A percentile compares a stretch with the other conserved stretches of the same genome.
phyloP scores from a whole-genome alignment of 2,113 vertebrate genomes.

The Penelope pileata region DNA sequence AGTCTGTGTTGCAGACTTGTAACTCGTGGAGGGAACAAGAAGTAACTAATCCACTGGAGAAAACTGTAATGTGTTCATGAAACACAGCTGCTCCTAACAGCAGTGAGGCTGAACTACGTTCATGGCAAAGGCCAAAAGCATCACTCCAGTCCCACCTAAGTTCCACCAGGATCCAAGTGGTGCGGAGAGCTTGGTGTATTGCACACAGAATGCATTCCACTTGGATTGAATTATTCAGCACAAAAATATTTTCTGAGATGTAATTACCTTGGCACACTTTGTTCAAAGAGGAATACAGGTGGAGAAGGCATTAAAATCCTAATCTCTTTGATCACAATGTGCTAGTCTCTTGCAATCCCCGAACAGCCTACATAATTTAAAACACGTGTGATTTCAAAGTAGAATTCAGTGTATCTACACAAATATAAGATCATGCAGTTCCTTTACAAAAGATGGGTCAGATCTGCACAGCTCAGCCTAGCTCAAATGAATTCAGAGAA shows the following conservation, averaged over 20 bases:
- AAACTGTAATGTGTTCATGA: rapidly evolving
- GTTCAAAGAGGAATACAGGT: background rate
- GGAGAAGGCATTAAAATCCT: background rate
- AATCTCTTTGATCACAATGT: background rate
- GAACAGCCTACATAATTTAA: background rate
- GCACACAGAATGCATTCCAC: background rate
- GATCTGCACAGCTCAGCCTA: background rate
- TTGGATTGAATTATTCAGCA: background rate
- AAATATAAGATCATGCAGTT: background rate
- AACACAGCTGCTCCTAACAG: background rate
- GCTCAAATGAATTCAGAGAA: background rate
- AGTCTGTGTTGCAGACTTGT: background rate
- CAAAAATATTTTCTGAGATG: background rate
- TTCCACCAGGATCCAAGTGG: background rate
- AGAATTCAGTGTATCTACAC: background rate
- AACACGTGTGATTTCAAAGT: background rate
- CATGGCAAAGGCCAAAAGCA: background rate
- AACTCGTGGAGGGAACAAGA: background rate
- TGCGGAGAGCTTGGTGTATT: background rate
- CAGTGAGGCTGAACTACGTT: rapidly evolving
- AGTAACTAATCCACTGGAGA: background rate
- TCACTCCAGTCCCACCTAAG: background rate
- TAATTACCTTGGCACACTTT: background rate
- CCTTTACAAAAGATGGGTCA: background rate
- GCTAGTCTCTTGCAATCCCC: background rate